Base-by-base conservation (phyloP, 2,113 vertebrate genomes). In the Pholis gunnellus region DNA sequence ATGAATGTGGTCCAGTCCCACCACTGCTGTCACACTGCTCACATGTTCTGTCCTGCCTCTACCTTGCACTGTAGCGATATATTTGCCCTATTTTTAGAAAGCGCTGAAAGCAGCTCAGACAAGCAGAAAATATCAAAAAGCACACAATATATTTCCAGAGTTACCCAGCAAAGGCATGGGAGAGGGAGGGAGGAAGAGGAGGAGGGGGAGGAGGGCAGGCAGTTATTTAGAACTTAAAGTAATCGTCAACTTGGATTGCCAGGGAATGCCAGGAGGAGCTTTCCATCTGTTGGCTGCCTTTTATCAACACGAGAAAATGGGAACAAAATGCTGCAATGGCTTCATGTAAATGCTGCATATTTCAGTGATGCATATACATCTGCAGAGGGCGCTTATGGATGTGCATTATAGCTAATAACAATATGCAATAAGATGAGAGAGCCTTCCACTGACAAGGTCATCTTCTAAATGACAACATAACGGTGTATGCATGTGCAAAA, bases 121-220 rank as follows among this genome's bases (percentile, higher is more conserved):
- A 73, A 90, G 87, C 92, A 89, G 88, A 90, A 92, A 91, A 92
- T 75, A 89, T 87, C 72, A 88, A 88, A 91, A 91, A 78, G 73
- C 82, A 74, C 77, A 87, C 88, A 65, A 90, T 86, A 82, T 77
- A 89, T 87, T 75, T 87, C 60, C 81, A 79, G 86, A 89, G 87
- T 69, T 84, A 74, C 72, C 72, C 63, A 20, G 78, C 65, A 72
- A 69, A 65, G 61, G 50, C 54, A 52, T 9, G 50, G 50, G 20
- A 22, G 44, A 42, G 6, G 22, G 31, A 34, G n/a, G 57, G 40
- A n/a, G 67, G 20, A 5, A 29, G 60, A 3, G 29, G 64, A 15
- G 34, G 27, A 11, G 50, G 60, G 14, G 52, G 76, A 14, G 57
- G 77, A 34, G 65, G 75, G 57, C 2, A 66, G 66, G 60, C 20